phyloP scores from a whole-genome alignment of 2,113 vertebrate genomes.

The Osmerus eperlanus region DNA sequence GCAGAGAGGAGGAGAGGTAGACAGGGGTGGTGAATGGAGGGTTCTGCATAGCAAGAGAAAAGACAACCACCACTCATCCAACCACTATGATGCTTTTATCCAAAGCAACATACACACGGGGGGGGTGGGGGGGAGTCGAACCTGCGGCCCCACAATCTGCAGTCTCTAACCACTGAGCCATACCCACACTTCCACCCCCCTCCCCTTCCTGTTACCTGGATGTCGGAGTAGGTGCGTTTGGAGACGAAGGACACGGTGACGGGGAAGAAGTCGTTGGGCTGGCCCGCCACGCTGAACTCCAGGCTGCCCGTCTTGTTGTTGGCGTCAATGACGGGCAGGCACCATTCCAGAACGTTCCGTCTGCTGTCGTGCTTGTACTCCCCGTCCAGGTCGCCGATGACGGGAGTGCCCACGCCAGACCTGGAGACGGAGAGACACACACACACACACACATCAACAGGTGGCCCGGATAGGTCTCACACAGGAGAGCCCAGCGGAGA shows the following conservation, averaged over 20 bases:
- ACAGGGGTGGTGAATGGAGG: not conserved
- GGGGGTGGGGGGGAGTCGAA: too few species aligned
- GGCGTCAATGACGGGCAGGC: slow-evolving; percentile 93
- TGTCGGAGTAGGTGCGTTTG: slow-evolving; percentile 94
- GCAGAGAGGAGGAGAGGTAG: not conserved
- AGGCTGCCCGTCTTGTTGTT: slow-evolving; percentile 96
- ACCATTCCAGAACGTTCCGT: slow-evolving; percentile 92
- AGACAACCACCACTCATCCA: not conserved
- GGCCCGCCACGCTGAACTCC: slow-evolving; percentile 93
- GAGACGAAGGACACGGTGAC: slow-evolving; percentile 91
- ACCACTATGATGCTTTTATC: not conserved
- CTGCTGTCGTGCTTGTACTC: slow-evolving; percentile 95
- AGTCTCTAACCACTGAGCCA: too few species aligned
- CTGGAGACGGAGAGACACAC: slow-evolving; percentile 56
- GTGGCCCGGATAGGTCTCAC: not conserved
- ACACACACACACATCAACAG: not conserved
- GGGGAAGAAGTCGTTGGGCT: slow-evolving; percentile 94
- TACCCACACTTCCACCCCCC: too few species aligned
- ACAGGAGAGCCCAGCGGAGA: not conserved
- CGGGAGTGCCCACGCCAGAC: slow-evolving; percentile 85
- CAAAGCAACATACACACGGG: too few species aligned
- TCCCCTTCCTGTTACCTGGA: slow-evolving; percentile 77
- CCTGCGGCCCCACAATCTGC: too few species aligned
- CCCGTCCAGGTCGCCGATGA: slow-evolving; percentile 94
- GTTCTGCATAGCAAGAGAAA: not conserved